These are phyloP conservation scores for Lycopodina hypogea DNA, from an alignment of 37 sponge, comb jelly and placozoan genomes.

Conservation along the genomic window DNA sequence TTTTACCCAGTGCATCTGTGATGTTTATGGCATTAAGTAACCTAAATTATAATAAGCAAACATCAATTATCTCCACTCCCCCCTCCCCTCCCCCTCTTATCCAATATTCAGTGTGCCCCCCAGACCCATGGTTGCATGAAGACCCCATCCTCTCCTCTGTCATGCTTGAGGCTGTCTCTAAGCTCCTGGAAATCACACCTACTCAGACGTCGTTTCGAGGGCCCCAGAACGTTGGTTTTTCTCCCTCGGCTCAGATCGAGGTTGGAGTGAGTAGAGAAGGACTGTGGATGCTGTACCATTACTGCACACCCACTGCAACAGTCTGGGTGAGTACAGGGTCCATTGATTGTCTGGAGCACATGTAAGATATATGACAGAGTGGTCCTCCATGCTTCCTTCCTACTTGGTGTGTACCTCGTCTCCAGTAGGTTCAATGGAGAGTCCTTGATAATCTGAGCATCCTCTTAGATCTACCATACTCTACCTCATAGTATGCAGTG, in stretches of 20 bases:
- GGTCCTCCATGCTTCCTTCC: too few relatives aligned
- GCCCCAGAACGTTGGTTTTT: neutral
- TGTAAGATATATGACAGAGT: too few relatives aligned
- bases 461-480: too few relatives aligned
- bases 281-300: slow-evolving; percentile 28
- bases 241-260: slow-evolving; percentile 1
- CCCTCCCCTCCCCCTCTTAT: neutral
- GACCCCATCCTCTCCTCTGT: slow-evolving; percentile 10
- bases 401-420: neutral
- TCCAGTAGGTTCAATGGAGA: too few relatives aligned
- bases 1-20: too few relatives aligned
- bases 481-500: too few relatives aligned
- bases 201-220: neutral
- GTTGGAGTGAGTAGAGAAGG: slow-evolving; percentile 30
- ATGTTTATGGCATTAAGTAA: too few relatives aligned
- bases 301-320: slow-evolving; percentile 22
- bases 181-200: slow-evolving; percentile 24
- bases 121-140: slow-evolving; percentile 32
- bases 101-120: slow-evolving; percentile 38
- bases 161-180: slow-evolving; percentile 48
- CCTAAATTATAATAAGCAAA: too few relatives aligned
- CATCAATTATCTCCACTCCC: too few relatives aligned
- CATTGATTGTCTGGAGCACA: too few relatives aligned
- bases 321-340: slow-evolving; percentile 11
- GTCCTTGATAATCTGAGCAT: too few relatives aligned